Percentiles rank a stretch among this genome's conserved stretches.
These are phyloP conservation scores for Probosciger aterrimus DNA, from an alignment of 2,113 vertebrate genomes.

Conservation along the genomic window DNA sequence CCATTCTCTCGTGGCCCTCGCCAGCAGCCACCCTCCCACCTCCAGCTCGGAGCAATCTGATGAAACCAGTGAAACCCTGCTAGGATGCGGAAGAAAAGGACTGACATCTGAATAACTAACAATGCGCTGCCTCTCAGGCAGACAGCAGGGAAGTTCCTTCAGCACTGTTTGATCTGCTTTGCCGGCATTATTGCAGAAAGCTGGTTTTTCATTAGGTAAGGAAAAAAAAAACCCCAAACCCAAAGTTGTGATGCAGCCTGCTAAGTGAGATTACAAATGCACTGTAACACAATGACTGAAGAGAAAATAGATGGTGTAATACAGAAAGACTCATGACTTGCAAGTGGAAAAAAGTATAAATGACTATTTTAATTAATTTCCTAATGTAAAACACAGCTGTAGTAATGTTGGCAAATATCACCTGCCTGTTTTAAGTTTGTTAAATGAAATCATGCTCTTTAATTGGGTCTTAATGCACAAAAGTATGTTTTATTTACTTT, in stretches of 20 bases:
- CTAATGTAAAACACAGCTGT: conserved; percentile 79
- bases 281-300: conserved; percentile 34
- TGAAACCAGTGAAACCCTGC: conserved; percentile 46
- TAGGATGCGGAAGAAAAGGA: conserved; percentile 10
- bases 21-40: background rate
- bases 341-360: conserved; percentile 75
- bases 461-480: conserved; percentile 74
- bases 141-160: conserved; percentile 61
- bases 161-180: background rate
- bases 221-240: background rate
- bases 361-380: conserved; percentile 80
- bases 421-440: conserved; percentile 69
- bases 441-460: conserved; percentile 77
- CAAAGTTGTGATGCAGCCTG: background rate
- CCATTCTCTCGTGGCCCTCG: background rate
- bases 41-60: background rate
- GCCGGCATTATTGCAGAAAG: conserved; percentile 23
- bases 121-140: conserved; percentile 11
- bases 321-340: conserved; percentile 53
- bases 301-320: conserved; percentile 69
- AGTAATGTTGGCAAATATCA: conserved; percentile 75
- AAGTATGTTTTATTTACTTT: conserved; percentile 76
- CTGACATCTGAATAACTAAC: conserved; percentile 3
- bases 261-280: conserved; percentile 22
- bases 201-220: conserved; percentile 43